A percentile compares a stretch with the other conserved stretches of the same genome.
phyloP scores from a whole-genome alignment of 2,888 invertebrate species.

The Drosophila macrospina region DNA sequence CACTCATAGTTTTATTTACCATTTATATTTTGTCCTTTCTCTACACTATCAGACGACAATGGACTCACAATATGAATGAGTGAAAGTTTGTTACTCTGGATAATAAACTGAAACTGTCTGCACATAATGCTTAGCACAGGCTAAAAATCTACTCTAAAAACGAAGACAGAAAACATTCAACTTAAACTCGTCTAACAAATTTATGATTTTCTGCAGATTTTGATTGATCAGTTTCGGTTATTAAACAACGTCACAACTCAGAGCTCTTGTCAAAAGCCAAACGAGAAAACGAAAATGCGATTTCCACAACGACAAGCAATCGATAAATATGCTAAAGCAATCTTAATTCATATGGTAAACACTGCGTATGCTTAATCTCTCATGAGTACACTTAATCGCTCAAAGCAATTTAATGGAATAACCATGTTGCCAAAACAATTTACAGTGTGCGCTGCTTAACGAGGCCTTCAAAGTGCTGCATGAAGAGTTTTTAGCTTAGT shows the following conservation, averaged over 20 bases:
- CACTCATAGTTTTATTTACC: constrained; percentile 30
- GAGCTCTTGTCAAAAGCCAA: neutral
- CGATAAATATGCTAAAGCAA: neutral
- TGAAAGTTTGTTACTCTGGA: constrained; percentile 8
- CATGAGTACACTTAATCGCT: constrained; percentile 4
- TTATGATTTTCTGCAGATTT: constrained; percentile 46
- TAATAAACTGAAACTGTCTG: constrained; percentile 33
- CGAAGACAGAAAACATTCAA: constrained; percentile 31
- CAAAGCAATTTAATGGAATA: constrained; percentile 24
- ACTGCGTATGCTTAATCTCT: constrained; percentile 10
- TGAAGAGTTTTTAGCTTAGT: neutral
- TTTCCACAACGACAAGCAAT: too few species aligned
- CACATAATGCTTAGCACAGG: constrained; percentile 22
- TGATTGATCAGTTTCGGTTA: constrained; percentile 62
- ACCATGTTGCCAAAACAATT: constrained; percentile 11
- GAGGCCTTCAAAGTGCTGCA: neutral
- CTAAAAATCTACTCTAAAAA: neutral
- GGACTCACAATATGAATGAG: constrained; percentile 6
- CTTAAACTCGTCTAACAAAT: constrained; percentile 28
- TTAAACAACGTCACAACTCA: constrained; percentile 11
- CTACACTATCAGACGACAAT: constrained; percentile 51
- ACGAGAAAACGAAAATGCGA: constrained; percentile 12
- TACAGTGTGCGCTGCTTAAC: neutral
- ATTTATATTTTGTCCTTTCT: constrained; percentile 7
- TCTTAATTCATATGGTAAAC: neutral